Base-by-base conservation (phyloP, 2,113 vertebrate genomes). In the Ceyx cyanopectus region DNA sequence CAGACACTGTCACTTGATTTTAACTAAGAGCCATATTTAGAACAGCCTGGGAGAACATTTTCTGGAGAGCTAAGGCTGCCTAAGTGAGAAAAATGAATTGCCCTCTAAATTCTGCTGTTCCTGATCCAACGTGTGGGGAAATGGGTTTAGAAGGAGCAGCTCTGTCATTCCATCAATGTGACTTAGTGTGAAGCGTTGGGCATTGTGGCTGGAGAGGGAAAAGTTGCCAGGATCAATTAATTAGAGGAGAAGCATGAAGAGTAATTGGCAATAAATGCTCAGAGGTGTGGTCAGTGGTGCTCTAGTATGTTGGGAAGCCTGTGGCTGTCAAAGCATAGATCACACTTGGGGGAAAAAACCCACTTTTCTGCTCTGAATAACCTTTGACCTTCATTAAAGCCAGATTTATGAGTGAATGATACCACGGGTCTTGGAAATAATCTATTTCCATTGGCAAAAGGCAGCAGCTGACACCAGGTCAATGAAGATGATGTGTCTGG, bases 1-100 rank as follows among this genome's bases (percentile, higher is more conserved):
- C 89, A 91, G 94, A 87, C 81, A 81, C 13, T 87, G 50, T 61
- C 79, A 70, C 54, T 63, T 85, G 80, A 87, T 70, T 94, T 90
- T 94, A 93, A 70, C 75, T 22, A 77, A 87, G 61, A 89, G 34
- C 50, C 54, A 12, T 78, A 83, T 85, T 93, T 93, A 85, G 91
- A 91, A 77, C 56, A 85, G 81, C 85, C 85, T 72, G 18, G 74
- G 91, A 95, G 91, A 85, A 93, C 6, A 5, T 63, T 89, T 87
- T 90, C 87, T 80, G 81, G 58, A 53, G 40, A 92, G 56, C 76
- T 74, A 60, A 53, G 75, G 48, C 34, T 67, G 77, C 46, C 51
- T 34, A 46, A 92, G 87, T 77, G 81, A 82, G 92, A 87, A 54
- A 87, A 87, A 93, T 73, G 14, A 91, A 92, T 87, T 92, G 48